These are phyloP conservation scores for Parazoanthus darwini DNA, from an alignment of 92 coral and sea anemone genomes.

Conservation along the genomic window DNA sequence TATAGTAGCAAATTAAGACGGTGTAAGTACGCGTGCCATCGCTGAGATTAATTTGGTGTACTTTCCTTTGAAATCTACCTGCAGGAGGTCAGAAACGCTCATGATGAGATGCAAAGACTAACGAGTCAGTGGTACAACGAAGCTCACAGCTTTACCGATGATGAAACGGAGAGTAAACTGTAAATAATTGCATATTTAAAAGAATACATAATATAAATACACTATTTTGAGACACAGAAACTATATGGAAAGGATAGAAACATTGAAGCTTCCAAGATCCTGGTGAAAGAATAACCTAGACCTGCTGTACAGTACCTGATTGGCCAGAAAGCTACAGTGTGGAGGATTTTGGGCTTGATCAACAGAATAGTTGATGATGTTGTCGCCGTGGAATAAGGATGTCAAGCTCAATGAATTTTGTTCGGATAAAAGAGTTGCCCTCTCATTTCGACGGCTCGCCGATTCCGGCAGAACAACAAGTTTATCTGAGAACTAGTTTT, in stretches of 20 bases:
- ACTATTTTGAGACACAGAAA: neutral
- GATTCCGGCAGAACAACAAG: too few relatives aligned
- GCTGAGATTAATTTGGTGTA: neutral
- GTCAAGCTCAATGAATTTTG: too few relatives aligned
- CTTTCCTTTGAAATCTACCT: neutral
- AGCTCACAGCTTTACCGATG: constrained; percentile 76
- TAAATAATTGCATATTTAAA: constrained; percentile 6
- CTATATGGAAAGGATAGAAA: neutral
- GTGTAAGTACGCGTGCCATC: neutral
- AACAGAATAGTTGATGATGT: too few relatives aligned
- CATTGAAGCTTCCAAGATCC: neutral
- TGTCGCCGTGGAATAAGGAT: too few relatives aligned
- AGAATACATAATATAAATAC: neutral
- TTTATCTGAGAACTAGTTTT: too few relatives aligned
- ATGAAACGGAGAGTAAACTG: constrained; percentile 67
- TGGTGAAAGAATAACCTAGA: neutral
- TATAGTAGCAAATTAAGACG: too few relatives aligned
- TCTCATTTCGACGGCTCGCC: too few relatives aligned
- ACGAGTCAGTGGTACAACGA: constrained; percentile 88
- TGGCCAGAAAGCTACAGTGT: neutral
- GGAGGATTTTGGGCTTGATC: neutral
- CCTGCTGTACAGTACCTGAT: neutral
- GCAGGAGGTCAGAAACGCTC: constrained; percentile 86
- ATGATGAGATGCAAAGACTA: constrained; percentile 89
- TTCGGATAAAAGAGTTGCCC: too few relatives aligned